A percentile compares a stretch with the other conserved stretches of the same genome.
phyloP scores from a whole-genome alignment of 92 coral and sea anemone genomes.

The Porites cylindrica region DNA sequence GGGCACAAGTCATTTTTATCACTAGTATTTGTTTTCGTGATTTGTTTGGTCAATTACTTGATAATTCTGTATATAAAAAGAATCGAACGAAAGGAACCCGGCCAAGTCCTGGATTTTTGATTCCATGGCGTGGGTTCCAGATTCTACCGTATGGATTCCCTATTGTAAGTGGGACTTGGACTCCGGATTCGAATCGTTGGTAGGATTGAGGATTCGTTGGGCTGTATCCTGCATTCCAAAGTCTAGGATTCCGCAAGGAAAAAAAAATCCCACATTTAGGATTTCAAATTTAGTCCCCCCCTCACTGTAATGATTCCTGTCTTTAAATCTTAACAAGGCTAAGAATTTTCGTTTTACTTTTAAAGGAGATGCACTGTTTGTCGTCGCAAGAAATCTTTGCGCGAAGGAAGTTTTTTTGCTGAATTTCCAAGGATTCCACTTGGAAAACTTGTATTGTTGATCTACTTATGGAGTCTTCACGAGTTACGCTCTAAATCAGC shows the following conservation, averaged over 20 bases:
- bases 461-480: conserved; percentile 40
- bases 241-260: not conserved
- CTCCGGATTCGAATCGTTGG: too few species aligned
- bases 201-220: too few species aligned
- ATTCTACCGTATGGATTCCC: not conserved
- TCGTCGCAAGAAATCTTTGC: conserved; percentile 11
- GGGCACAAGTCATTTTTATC: too few species aligned
- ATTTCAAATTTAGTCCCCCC: too few species aligned
- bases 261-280: too few species aligned
- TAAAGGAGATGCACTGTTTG: conserved; percentile 12
- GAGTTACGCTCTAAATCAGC: conserved; percentile 19
- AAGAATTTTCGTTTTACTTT: not conserved
- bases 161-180: not conserved
- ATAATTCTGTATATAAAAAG: not conserved
- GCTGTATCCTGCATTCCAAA: too few species aligned
- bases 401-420: conserved; percentile 31
- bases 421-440: conserved; percentile 34
- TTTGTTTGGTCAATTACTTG: not conserved
- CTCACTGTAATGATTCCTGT: too few species aligned
- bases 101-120: not conserved
- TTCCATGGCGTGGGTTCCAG: not conserved
- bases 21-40: not conserved
- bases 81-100: not conserved
- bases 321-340: too few species aligned
- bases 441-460: conserved; percentile 16